A percentile compares a stretch with the other conserved stretches of the same genome.
These are phyloP conservation scores for Nephila pilipes DNA, from an alignment of 1,140 invertebrate species.

Conservation along the genomic window DNA sequence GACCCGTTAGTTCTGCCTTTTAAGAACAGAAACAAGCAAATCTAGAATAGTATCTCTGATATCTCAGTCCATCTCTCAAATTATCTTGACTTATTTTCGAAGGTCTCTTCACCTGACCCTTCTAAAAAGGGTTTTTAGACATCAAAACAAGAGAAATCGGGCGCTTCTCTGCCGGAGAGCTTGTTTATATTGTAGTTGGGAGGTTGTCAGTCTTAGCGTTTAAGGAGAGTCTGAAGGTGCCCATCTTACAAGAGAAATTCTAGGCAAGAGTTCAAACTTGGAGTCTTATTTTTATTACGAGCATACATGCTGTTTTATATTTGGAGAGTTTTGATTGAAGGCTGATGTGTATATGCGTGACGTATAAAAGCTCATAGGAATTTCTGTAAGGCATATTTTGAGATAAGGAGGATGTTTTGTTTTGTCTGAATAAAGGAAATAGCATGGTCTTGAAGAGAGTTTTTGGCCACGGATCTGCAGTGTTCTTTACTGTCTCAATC, in stretches of 20 bases:
- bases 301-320: slow-evolving; percentile 20
- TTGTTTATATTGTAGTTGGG: slow-evolving; percentile 5
- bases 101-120: slow-evolving; percentile 11
- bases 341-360: slow-evolving; percentile 18
- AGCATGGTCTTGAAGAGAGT: background rate
- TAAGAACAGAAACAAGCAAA: background rate
- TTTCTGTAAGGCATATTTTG: background rate
- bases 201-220: background rate
- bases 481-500: background rate
- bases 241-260: slow-evolving; percentile 20
- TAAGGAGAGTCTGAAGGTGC: slow-evolving; percentile 27
- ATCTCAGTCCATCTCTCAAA: slow-evolving; percentile 37
- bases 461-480: background rate
- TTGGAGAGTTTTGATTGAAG: slow-evolving; percentile 28
- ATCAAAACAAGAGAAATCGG: slow-evolving; percentile 37
- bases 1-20: background rate
- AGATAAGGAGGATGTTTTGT: background rate
- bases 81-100: slow-evolving; percentile 22
- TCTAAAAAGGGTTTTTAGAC: slow-evolving; percentile 45
- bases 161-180: background rate
- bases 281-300: background rate
- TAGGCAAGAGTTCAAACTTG: background rate
- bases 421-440: background rate
- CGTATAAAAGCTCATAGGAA: background rate
- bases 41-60: background rate